These are phyloP conservation scores for Protobothrops flavoviridis DNA, from an alignment of 2,113 vertebrate species.

Conservation along the genomic window DNA sequence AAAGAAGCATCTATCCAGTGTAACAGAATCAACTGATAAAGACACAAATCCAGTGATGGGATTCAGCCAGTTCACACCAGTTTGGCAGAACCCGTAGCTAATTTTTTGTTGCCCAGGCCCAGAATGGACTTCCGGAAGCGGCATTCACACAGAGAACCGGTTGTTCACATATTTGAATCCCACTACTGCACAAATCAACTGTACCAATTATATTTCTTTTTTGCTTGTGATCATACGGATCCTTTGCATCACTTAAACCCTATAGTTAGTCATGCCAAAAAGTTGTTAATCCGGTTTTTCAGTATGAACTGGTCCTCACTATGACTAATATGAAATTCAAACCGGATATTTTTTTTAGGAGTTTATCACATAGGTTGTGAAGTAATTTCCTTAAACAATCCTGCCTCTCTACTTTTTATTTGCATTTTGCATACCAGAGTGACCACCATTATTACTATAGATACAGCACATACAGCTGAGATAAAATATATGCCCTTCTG, in stretches of 20 bases:
- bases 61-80: no score
- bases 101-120: no score
- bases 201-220: background rate
- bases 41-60: no score
- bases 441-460: background rate
- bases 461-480: background rate
- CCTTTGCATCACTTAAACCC: background rate
- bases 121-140: no score
- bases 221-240: background rate
- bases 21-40: background rate
- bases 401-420: conserved; percentile 7
- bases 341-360: background rate
- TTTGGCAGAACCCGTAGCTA: no score
- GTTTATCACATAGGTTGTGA: background rate
- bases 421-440: background rate
- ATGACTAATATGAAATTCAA: background rate
- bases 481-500: background rate
- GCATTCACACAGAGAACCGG: no score
- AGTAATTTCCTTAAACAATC: background rate
- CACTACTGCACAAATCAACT: no score
- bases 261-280: background rate
- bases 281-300: background rate
- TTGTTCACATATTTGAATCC: no score
- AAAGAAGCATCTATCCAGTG: background rate
- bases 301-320: background rate